Conservation (phyloP, 2,797 vertebrate species). For the Cyprinella venusta region DNA sequence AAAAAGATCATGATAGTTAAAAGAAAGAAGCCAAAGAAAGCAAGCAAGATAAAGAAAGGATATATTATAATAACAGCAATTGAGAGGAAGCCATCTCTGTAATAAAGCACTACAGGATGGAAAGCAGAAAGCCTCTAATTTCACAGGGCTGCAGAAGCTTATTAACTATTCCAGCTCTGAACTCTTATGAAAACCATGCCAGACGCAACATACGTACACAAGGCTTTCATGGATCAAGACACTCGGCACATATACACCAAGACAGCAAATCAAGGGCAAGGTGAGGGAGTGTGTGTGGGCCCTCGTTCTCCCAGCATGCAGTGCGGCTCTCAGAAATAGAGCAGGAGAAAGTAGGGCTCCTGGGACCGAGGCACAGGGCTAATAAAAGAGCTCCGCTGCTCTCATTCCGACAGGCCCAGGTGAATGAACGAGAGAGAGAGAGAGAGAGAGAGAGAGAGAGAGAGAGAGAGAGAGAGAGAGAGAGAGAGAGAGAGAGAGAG, state of each 20-base stretch:
- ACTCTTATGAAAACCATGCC: not conserved
- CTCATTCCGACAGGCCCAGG: conserved; percentile 82
- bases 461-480: conserved; percentile 47
- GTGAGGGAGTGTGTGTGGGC: conserved; percentile 66
- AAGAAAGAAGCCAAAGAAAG: conserved; percentile 7
- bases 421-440: conserved; percentile 60
- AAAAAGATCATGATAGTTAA: not conserved
- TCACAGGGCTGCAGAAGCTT: conserved; percentile 33
- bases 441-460: conserved; percentile 21
- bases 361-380: conserved; percentile 76
- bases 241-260: conserved; percentile 33
- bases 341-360: conserved; percentile 75
- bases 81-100: conserved; percentile 54
- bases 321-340: conserved; percentile 75
- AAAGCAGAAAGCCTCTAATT: conserved; percentile 56
- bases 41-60: conserved; percentile 47
- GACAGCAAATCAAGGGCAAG: conserved; percentile 40
- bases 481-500: conserved; percentile 24
- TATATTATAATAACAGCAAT: conserved; percentile 56
- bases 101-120: conserved; percentile 53
- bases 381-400: conserved; percentile 83
- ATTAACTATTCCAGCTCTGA: conserved; percentile 22
- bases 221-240: conserved; percentile 6
- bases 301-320: conserved; percentile 75
- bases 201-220: conserved; percentile 21